Percentiles rank a stretch among this genome's conserved stretches.
Conservation (phyloP, 2,888 invertebrate species). For the Gibbula magus region DNA sequence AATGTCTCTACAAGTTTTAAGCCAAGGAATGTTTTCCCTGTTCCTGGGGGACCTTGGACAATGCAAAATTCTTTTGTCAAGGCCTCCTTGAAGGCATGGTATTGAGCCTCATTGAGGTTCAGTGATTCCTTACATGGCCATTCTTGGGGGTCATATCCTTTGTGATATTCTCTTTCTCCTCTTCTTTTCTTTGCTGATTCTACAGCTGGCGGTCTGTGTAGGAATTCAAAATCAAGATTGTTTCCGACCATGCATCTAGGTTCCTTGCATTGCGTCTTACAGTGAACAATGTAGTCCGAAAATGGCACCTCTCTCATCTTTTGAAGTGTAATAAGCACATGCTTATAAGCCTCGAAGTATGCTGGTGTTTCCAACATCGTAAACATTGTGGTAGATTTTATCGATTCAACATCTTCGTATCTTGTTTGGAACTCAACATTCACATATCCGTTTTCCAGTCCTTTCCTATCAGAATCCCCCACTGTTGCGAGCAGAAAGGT, state of each 20-base stretch:
- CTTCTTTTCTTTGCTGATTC: not conserved
- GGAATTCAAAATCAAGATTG: too few species aligned
- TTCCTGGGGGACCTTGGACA: slow-evolving; percentile 85
- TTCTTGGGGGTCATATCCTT: not conserved
- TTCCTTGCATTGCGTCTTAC: slow-evolving; percentile 36
- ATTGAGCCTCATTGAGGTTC: slow-evolving; percentile 69
- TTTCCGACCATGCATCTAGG: slow-evolving; percentile 44
- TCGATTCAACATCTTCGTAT: not conserved
- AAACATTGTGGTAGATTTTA: slow-evolving; percentile 36
- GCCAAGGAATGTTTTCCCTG: slow-evolving; percentile 89
- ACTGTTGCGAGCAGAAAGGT: slow-evolving; percentile 83
- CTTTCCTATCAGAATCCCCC: slow-evolving; percentile 50
- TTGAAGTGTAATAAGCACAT: slow-evolving; percentile 84
- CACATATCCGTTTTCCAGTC: slow-evolving; percentile 58
- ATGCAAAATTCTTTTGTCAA: slow-evolving; percentile 70
- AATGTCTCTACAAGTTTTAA: slow-evolving; percentile 82
- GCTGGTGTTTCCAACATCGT: slow-evolving; percentile 86
- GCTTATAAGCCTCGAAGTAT: slow-evolving; percentile 88
- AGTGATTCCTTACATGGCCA: slow-evolving; percentile 58
- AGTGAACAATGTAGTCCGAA: slow-evolving; percentile 26
- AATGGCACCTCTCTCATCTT: slow-evolving; percentile 74
- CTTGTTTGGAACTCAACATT: slow-evolving; percentile 52
- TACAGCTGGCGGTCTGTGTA: too few species aligned
- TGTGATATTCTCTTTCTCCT: not conserved
- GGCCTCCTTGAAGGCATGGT: slow-evolving; percentile 63